phyloP scores from a whole-genome alignment of 2,113 vertebrate species.

The Caranx melampygus region DNA sequence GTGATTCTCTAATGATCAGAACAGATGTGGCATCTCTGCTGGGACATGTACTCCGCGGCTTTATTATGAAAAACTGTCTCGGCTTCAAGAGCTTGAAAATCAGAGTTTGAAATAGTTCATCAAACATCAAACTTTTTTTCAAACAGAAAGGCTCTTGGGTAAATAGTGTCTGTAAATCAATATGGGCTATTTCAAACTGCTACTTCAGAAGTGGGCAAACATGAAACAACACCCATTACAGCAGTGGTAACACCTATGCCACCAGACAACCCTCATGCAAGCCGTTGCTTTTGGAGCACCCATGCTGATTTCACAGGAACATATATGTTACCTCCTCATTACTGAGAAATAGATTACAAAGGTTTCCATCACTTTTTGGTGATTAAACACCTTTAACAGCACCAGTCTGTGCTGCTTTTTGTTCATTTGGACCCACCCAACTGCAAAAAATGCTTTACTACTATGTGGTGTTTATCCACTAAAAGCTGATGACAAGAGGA shows the following conservation, averaged over 20 bases:
- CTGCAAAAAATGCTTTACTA: slow-evolving; percentile 19
- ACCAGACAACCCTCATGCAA: slow-evolving; percentile 35
- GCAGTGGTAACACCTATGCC: slow-evolving; percentile 39
- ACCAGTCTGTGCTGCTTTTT: slow-evolving; percentile 19
- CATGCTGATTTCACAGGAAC: slow-evolving; percentile 49
- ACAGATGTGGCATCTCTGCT: slow-evolving; percentile 51
- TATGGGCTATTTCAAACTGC: slow-evolving; percentile 34
- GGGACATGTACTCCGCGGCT: slow-evolving; percentile 25
- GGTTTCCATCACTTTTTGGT: slow-evolving; percentile 27
- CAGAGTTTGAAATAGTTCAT: slow-evolving; percentile 47
- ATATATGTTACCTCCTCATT: slow-evolving; percentile 36
- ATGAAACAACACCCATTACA: slow-evolving; percentile 29
- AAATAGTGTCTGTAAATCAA: slow-evolving; percentile 41
- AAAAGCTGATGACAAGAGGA: slow-evolving; percentile 44
- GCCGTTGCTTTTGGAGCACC: slow-evolving; percentile 55
- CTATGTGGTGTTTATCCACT: slow-evolving; percentile 53
- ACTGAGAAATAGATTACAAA: slow-evolving; percentile 19
- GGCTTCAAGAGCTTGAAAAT: slow-evolving; percentile 44
- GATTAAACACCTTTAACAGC: slow-evolving; percentile 44
- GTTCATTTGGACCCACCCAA: slow-evolving; percentile 37
- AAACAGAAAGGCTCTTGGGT: background rate
- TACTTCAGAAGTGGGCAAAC: slow-evolving; percentile 39
- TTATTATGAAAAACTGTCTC: slow-evolving; percentile 30
- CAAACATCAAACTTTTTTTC: slow-evolving; percentile 36
- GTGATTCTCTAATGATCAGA: slow-evolving; percentile 37